Conservation (phyloP, 2,888 invertebrate genomes). For the Ceraclea dissimilis region DNA sequence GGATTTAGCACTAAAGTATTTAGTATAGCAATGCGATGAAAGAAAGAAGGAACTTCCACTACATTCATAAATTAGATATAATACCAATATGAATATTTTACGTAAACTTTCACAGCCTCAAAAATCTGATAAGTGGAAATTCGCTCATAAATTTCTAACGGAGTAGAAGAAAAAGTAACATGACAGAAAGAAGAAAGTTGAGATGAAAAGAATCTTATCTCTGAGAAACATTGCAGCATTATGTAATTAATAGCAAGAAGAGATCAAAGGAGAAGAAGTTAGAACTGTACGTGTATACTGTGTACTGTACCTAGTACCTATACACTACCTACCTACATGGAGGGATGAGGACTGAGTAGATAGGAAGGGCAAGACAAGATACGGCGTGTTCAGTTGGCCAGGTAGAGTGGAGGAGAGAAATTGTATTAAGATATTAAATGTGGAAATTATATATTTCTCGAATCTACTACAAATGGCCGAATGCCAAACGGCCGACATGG, state of each 20-base stretch:
- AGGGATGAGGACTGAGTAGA: neutral
- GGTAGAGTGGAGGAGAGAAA: neutral
- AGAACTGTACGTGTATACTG: neutral
- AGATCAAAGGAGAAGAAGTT: conserved; percentile 16
- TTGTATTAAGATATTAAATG: too few relatives aligned
- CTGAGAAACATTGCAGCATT: conserved; percentile 23
- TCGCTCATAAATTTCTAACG: neutral
- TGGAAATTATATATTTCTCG: too few relatives aligned
- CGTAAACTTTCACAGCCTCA: neutral
- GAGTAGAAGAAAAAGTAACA: neutral
- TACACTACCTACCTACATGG: neutral
- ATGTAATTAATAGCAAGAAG: conserved; percentile 23
- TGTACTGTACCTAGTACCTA: neutral
- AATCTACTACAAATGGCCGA: too few relatives aligned
- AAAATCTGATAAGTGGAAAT: neutral
- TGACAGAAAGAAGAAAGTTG: conserved; percentile 9
- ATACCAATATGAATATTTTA: neutral
- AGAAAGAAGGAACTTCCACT: too few relatives aligned
- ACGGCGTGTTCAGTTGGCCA: neutral
- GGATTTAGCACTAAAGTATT: too few relatives aligned
- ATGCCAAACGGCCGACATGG: too few relatives aligned
- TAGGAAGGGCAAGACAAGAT: too few relatives aligned
- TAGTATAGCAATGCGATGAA: too few relatives aligned
- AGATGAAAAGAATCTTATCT: conserved; percentile 23
- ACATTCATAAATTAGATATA: too few relatives aligned